Percentiles rank a stretch among this genome's conserved stretches.
Evolutionary conservation across 1,140 invertebrate species (phyloP).

Genomic region (Neelides sp.): DNA sequence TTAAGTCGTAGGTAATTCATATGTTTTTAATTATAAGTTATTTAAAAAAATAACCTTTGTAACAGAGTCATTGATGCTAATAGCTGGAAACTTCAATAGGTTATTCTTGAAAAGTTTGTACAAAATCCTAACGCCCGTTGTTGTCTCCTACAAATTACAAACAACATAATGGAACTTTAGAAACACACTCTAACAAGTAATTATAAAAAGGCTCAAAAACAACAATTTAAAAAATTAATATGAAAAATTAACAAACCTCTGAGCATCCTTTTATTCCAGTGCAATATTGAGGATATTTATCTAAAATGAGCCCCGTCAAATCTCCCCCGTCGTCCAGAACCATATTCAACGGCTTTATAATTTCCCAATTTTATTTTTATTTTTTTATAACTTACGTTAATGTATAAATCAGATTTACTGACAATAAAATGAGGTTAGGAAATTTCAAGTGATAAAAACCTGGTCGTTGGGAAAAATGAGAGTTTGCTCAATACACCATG

Average conservation of each 20-base stretch:
- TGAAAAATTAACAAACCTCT: conserved; percentile 52
- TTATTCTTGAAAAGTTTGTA: conserved; percentile 89
- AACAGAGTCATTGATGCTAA: conserved; percentile 97
- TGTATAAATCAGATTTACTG: not conserved
- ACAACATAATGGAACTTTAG: conserved; percentile 1
- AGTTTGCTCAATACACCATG: conserved; percentile 98
- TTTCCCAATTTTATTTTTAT: too few species aligned
- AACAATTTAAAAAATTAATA: too few species aligned
- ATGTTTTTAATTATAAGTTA: not conserved
- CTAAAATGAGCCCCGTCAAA: conserved; percentile 87
- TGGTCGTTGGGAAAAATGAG: conserved; percentile 59
- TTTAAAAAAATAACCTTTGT: conserved; percentile 58
- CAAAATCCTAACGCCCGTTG: conserved; percentile 96
- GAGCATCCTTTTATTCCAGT: conserved; percentile 77
- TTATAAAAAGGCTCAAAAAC: not conserved
- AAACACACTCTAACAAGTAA: not conserved
- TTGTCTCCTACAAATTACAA: conserved; percentile 59
- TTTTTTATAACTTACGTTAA: conserved; percentile 1
- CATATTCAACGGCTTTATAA: conserved; percentile 82
- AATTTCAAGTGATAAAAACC: conserved; percentile 33
- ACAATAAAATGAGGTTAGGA: not conserved
- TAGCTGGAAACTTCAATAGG: conserved; percentile 79
- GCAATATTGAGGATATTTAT: conserved; percentile 78
- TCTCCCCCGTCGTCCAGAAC: conserved; percentile 99
- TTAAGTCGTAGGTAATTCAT: not conserved